Percentiles rank a stretch among this genome's conserved stretches.
Conservation (phyloP, 2,888 invertebrate species). For the Tanytarsus gracilentus region DNA sequence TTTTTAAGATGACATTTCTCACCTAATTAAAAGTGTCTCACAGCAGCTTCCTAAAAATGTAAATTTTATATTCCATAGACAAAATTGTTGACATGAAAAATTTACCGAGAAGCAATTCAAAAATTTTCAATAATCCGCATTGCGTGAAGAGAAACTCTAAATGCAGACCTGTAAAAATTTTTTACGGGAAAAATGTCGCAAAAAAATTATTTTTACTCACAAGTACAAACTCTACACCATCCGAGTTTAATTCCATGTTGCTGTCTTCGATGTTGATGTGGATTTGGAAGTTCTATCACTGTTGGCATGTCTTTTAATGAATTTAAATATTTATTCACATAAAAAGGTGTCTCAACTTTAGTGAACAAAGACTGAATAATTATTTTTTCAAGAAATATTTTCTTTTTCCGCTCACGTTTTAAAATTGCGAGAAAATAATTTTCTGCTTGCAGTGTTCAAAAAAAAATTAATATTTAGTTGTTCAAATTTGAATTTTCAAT, state of each 20-base stretch:
- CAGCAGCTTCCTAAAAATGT: conserved; percentile 47
- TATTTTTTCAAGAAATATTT: too few relatives aligned
- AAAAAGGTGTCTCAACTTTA: too few relatives aligned
- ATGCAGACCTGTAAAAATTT: conserved; percentile 45
- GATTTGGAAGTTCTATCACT: conserved; percentile 1
- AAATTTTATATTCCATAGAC: background rate
- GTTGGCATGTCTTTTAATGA: conserved; percentile 1
- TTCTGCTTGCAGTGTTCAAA: too few relatives aligned
- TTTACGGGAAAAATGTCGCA: background rate
- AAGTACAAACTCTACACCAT: conserved; percentile 67
- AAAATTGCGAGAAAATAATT: too few relatives aligned
- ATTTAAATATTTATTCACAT: background rate
- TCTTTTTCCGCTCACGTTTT: too few relatives aligned
- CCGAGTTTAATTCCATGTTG: conserved; percentile 58
- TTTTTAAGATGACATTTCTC: conserved; percentile 66
- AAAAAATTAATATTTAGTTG: too few relatives aligned
- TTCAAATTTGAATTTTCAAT: too few relatives aligned
- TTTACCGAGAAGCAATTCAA: conserved; percentile 66
- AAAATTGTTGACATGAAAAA: background rate
- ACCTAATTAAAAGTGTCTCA: conserved; percentile 69
- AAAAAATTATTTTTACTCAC: conserved; percentile 36
- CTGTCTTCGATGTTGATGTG: background rate
- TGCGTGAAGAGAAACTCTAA: conserved; percentile 63
- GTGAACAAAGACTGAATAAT: too few relatives aligned
- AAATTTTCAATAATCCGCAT: conserved; percentile 64